Conservation (phyloP, 2,113 vertebrate species). For the Centropus unirufus region DNA sequence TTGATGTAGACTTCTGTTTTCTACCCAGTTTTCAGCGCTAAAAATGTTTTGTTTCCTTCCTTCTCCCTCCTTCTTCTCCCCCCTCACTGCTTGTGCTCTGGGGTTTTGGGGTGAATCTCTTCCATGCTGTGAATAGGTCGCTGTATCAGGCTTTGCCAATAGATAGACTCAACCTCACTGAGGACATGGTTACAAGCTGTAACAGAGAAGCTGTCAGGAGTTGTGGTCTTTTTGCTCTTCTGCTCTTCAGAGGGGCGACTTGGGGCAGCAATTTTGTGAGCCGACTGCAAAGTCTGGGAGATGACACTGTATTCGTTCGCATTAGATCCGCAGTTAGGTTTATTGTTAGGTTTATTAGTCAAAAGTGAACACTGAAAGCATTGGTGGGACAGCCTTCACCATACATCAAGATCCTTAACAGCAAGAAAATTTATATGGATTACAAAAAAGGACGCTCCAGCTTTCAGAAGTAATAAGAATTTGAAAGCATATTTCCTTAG, state of each 20-base stretch:
- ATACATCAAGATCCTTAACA: neutral
- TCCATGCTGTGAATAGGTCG: neutral
- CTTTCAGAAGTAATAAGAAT: neutral
- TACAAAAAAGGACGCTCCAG: neutral
- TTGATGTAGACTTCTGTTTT: neutral
- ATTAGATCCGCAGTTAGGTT: neutral
- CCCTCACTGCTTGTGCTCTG: neutral
- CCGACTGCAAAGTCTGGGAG: neutral
- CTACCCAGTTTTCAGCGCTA: neutral
- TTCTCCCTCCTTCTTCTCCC: too few species aligned
- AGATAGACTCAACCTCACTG: neutral
- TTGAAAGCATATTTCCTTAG: neutral
- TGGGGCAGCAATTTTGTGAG: neutral
- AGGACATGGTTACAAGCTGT: neutral
- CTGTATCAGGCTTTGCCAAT: neutral
- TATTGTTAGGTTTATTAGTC: neutral
- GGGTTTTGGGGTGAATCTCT: neutral
- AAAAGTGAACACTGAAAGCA: neutral
- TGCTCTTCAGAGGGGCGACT: neutral
- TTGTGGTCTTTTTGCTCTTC: neutral
- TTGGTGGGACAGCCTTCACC: neutral
- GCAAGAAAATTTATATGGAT: neutral
- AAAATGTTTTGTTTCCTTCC: neutral
- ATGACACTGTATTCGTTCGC: neutral
- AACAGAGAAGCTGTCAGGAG: neutral